These are phyloP conservation scores for Delia radicum DNA, from an alignment of 1,140 invertebrate species.

Conservation along the genomic window DNA sequence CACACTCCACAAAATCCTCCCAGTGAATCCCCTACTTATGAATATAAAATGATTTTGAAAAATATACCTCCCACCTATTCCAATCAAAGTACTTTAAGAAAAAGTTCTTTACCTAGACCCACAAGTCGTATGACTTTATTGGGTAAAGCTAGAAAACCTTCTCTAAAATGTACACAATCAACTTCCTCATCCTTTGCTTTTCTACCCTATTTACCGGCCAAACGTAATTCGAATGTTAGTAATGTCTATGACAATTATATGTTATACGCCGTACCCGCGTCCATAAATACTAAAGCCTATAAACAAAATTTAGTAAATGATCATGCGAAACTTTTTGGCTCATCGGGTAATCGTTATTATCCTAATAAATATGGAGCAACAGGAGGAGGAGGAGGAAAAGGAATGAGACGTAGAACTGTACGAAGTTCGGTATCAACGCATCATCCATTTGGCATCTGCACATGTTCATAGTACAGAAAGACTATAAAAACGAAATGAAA, in stretches of 20 bases:
- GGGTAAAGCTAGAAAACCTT: slow-evolving; percentile 33
- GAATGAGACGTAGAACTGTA: slow-evolving; percentile 42
- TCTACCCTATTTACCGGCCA: slow-evolving; percentile 47
- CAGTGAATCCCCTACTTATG: slow-evolving; percentile 34
- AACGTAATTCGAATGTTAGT: slow-evolving; percentile 51
- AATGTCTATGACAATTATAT: slow-evolving; percentile 52
- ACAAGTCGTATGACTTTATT: slow-evolving; percentile 26
- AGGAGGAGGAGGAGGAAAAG: not conserved
- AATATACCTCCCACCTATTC: slow-evolving; percentile 51
- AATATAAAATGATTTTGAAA: slow-evolving; percentile 44
- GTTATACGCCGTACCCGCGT: slow-evolving; percentile 38
- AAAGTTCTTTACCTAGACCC: slow-evolving; percentile 13
- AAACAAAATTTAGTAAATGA: slow-evolving; percentile 47
- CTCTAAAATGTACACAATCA: slow-evolving; percentile 47
- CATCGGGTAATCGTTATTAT: not conserved
- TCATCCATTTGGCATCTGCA: slow-evolving; percentile 52
- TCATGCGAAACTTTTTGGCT: slow-evolving; percentile 44
- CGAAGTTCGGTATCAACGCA: slow-evolving; percentile 50
- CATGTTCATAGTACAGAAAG: slow-evolving; percentile 51
- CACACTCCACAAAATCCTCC: not conserved
- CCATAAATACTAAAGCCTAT: slow-evolving; percentile 31
- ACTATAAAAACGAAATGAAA: not conserved
- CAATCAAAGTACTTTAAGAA: slow-evolving; percentile 47
- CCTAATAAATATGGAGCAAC: not conserved
- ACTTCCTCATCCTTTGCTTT: slow-evolving; percentile 52